Evolutionary conservation across 2,113 vertebrate species (phyloP).

Genomic region (Dendropsophus ebraccatus): DNA sequence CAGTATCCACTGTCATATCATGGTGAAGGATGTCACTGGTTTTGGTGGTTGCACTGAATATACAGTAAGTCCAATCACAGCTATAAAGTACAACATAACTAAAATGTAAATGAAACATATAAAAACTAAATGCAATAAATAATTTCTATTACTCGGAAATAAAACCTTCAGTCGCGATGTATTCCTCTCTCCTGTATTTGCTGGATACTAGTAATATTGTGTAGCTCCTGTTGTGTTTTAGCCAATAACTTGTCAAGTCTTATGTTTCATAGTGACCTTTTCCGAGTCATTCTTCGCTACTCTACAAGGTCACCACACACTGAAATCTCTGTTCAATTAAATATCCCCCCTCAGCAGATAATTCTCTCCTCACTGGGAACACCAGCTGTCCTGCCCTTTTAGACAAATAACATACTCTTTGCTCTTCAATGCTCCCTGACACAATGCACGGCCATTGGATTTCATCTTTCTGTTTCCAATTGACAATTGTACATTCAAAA

Average conservation of each 20-base stretch:
- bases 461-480: not conserved
- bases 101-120: too few species aligned
- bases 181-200: not conserved
- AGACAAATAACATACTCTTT: conserved; percentile 9
- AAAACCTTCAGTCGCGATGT: too few species aligned
- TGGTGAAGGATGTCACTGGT: not conserved
- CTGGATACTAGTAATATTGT: not conserved
- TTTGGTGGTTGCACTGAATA: not conserved
- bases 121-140: not conserved
- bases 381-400: conserved; percentile 37
- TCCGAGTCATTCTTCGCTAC: conserved; percentile 6
- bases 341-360: conserved; percentile 37
- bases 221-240: not conserved
- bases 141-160: too few species aligned
- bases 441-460: not conserved
- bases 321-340: conserved; percentile 47
- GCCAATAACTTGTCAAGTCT: conserved; percentile 29
- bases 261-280: conserved; percentile 42
- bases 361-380: conserved; percentile 17
- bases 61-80: too few species aligned
- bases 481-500: not conserved
- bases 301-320: conserved; percentile 40
- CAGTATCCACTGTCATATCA: not conserved
- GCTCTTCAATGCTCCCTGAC: not conserved
- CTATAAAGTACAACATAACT: too few species aligned